These are phyloP conservation scores for Sylvia borin DNA, from an alignment of 2,797 vertebrate species.

Conservation along the genomic window DNA sequence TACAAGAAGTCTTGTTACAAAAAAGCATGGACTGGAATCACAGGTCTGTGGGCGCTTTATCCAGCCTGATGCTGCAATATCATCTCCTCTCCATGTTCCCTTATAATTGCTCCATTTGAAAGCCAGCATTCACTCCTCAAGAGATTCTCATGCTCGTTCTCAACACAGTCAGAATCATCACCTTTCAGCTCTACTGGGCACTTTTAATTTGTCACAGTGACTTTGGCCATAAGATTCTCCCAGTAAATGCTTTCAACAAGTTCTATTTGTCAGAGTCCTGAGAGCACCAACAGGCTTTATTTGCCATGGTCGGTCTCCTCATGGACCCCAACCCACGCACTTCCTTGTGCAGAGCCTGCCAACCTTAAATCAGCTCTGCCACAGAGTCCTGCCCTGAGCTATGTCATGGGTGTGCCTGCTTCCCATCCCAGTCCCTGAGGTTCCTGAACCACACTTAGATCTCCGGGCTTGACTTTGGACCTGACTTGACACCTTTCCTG, in stretches of 20 bases:
- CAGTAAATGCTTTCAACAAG: background rate
- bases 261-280: background rate
- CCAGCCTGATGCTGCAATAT: background rate
- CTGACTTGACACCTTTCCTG: background rate
- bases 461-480: background rate
- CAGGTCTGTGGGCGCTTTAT: background rate
- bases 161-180: background rate
- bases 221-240: background rate
- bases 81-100: background rate
- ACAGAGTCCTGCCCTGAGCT: background rate
- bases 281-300: background rate
- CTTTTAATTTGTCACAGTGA: background rate
- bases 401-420: background rate
- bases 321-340: background rate
- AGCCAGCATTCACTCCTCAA: background rate
- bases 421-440: background rate
- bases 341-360: background rate
- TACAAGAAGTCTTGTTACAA: background rate
- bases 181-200: background rate
- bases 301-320: background rate
- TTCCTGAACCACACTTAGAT: background rate
- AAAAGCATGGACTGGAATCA: background rate
- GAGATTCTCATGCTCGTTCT: fast-evolving
- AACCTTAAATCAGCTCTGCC: background rate
- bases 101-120: background rate